A percentile compares a stretch with the other conserved stretches of the same genome.
These are phyloP conservation scores for Fratercula arctica DNA, from an alignment of 2,797 vertebrate species.

Conservation along the genomic window DNA sequence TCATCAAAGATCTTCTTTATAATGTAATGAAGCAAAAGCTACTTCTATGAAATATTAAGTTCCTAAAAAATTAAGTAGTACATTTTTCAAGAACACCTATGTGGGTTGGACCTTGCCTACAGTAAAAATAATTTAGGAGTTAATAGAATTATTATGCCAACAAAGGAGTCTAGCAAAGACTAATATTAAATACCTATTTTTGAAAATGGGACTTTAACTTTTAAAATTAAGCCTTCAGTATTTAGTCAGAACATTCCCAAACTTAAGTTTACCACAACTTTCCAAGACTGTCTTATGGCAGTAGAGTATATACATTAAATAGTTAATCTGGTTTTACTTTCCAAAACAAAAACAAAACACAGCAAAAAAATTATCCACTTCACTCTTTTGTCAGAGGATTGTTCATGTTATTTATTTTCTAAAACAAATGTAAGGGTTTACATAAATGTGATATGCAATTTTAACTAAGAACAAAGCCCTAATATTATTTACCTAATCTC, in stretches of 20 bases:
- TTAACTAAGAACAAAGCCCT: neutral
- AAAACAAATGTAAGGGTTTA: neutral
- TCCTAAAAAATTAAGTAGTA: neutral
- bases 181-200: neutral
- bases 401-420: neutral
- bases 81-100: neutral
- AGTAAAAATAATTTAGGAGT: neutral
- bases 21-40: neutral
- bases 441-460: neutral
- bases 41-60: neutral
- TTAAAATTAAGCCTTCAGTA: neutral
- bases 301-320: neutral
- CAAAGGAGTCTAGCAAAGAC: neutral
- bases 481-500: neutral
- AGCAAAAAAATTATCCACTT: neutral
- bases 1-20: neutral
- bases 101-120: neutral
- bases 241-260: neutral
- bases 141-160: neutral
- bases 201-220: neutral
- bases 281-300: neutral
- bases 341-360: neutral
- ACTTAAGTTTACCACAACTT: neutral
- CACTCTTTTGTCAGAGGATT: neutral
- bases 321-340: neutral